Evolutionary conservation across 1,140 invertebrate genomes (phyloP).

Genomic region (Alviniconcha marisindica): DNA sequence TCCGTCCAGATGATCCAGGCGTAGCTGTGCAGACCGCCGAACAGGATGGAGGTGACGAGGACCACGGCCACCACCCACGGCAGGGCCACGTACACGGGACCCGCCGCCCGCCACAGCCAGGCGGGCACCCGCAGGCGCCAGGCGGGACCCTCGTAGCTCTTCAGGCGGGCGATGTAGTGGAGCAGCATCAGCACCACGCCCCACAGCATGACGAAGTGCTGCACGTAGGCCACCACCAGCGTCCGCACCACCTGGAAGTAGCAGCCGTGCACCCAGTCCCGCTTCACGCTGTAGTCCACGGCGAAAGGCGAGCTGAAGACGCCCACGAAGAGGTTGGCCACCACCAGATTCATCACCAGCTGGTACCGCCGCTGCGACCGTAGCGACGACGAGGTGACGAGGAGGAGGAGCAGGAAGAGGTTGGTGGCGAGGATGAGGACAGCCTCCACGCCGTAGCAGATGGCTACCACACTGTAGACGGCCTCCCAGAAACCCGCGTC

Average conservation of each 20-base stretch:
- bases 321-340: constrained; percentile 4
- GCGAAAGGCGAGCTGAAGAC: neutral
- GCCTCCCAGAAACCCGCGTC: neutral
- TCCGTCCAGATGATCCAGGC: neutral
- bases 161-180: constrained; percentile 67
- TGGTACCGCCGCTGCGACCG: neutral
- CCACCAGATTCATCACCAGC: constrained; percentile 25
- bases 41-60: neutral
- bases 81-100: neutral
- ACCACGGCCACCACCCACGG: neutral
- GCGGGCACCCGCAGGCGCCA: neutral
- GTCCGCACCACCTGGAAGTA: constrained; percentile 2
- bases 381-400: constrained; percentile 14
- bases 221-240: neutral
- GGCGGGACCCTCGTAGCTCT: constrained; percentile 52
- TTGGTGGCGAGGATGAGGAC: neutral
- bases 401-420: neutral
- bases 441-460: neutral
- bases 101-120: neutral
- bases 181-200: constrained; percentile 43
- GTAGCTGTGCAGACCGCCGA: neutral
- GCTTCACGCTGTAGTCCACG: neutral
- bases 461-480: neutral
- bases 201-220: constrained; percentile 16
- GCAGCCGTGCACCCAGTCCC: constrained; percentile 10